phyloP scores from a whole-genome alignment of 2,888 invertebrate genomes.

The Lepidonotus clava region DNA sequence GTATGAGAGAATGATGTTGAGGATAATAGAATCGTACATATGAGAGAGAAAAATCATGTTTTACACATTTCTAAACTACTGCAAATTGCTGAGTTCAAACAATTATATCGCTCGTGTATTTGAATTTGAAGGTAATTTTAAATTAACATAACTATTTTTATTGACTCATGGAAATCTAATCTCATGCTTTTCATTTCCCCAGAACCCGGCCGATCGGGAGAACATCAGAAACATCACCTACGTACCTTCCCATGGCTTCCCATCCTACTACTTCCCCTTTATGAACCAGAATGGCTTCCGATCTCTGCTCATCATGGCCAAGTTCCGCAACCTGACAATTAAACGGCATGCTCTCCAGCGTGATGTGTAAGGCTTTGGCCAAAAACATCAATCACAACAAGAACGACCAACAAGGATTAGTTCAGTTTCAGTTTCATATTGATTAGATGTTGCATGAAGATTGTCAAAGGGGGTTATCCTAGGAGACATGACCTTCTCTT shows the following conservation, averaged over 20 bases:
- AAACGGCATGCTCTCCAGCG: conserved; percentile 79
- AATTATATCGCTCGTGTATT: no score
- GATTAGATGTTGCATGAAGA: no score
- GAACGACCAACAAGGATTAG: conserved; percentile 59
- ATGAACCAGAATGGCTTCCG: conserved; percentile 80
- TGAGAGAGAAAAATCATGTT: no score
- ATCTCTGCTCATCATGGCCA: conserved; percentile 81
- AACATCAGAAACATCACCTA: conserved; percentile 94
- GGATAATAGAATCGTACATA: no score
- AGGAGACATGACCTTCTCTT: no score
- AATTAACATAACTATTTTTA: no score
- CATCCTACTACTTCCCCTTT: conserved; percentile 84
- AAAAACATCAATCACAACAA: conserved; percentile 61
- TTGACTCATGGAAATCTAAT: neutral
- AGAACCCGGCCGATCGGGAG: conserved; percentile 93
- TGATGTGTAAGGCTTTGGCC: conserved; percentile 77
- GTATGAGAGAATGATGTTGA: no score
- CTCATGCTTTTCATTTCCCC: conserved; percentile 59
- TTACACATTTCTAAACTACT: no score
- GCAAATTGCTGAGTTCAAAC: no score
- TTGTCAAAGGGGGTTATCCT: no score
- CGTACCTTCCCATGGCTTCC: conserved; percentile 82
- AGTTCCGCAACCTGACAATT: conserved; percentile 79
- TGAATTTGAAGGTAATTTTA: no score
- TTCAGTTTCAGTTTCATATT: conserved; percentile 60